These are phyloP conservation scores for Microtus ochrogaster DNA, from an alignment of 2,113 vertebrate species.

Conservation along the genomic window DNA sequence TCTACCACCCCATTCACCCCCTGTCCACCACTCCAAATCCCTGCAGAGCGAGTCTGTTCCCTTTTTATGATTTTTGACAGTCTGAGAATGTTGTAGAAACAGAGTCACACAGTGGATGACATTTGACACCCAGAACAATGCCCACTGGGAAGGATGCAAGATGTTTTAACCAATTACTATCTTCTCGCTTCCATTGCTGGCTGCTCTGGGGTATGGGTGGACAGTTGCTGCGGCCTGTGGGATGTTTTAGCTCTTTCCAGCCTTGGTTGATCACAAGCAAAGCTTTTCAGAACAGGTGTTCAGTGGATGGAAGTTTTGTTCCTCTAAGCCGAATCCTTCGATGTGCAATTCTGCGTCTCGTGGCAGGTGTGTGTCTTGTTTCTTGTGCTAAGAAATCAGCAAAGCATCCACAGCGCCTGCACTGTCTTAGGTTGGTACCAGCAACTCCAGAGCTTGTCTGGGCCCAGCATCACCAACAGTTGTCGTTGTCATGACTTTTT, in stretches of 20 bases:
- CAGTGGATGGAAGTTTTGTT: neutral
- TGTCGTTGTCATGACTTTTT: neutral
- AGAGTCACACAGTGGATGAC: neutral
- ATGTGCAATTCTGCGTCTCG: accelerated
- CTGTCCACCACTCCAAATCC: too few species aligned
- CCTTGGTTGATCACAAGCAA: too few species aligned
- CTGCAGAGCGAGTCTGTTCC: neutral
- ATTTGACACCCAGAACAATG: neutral
- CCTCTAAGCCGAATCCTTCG: neutral
- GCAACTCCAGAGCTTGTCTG: neutral
- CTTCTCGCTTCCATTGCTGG: neutral
- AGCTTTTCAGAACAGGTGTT: neutral
- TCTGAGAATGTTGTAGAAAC: neutral
- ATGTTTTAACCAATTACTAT: accelerated
- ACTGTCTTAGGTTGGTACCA: neutral
- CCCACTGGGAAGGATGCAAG: neutral
- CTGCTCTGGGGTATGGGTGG: accelerated
- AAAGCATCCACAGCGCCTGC: neutral
- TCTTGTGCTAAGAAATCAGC: neutral
- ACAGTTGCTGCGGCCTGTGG: neutral
- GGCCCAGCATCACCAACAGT: too few species aligned
- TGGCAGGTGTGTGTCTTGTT: neutral
- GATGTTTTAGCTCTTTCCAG: neutral
- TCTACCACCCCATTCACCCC: accelerated
- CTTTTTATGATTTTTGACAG: neutral